Conservation (phyloP, 2,113 vertebrate species). For the Gymnarchus niloticus region DNA sequence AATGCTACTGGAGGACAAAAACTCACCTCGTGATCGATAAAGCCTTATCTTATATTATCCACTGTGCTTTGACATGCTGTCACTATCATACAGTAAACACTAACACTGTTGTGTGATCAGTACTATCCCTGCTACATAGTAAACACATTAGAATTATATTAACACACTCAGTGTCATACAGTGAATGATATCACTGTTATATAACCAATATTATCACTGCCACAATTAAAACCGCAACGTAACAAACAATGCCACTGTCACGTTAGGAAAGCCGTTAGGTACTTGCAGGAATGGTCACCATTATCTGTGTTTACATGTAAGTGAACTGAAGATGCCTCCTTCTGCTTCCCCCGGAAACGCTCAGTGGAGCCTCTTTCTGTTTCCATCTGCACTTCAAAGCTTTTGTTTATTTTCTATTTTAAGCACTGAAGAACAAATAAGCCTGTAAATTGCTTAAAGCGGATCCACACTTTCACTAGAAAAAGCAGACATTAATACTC, state of each 20-base stretch:
- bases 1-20: too few relatives aligned
- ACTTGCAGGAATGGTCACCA: neutral
- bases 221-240: neutral
- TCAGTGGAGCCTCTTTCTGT: too few relatives aligned
- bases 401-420: neutral
- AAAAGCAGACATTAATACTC: neutral
- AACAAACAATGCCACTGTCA: neutral
- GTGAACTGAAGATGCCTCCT: neutral
- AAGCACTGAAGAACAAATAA: too few relatives aligned
- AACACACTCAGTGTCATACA: neutral
- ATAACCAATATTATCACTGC: neutral
- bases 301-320: neutral
- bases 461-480: neutral
- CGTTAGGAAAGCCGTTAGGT: neutral
- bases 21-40: too few relatives aligned
- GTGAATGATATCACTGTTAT: neutral
- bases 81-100: neutral
- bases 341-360: neutral
- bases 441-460: neutral
- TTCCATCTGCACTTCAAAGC: neutral
- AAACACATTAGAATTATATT: too few relatives aligned
- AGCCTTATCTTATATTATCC: neutral
- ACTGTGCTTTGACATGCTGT: neutral
- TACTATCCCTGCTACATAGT: neutral
- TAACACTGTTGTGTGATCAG: neutral